Conservation (phyloP, 2,797 vertebrate genomes). For the Cetoscarus ocellatus region DNA sequence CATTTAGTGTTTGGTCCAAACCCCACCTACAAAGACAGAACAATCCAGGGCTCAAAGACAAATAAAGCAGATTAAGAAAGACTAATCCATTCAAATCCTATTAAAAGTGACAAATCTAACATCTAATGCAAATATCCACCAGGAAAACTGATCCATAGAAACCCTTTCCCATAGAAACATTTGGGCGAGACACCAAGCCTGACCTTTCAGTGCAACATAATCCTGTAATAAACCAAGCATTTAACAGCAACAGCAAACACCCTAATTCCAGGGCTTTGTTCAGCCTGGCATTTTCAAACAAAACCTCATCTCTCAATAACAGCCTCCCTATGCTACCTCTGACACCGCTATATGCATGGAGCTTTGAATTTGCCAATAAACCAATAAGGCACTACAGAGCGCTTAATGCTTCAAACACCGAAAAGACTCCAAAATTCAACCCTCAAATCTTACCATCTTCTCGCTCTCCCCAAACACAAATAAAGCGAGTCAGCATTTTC, state of each 20-base stretch:
- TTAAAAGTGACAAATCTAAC: constrained; percentile 6
- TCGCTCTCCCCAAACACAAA: constrained; percentile 15
- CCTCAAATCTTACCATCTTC: neutral
- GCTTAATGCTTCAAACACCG: constrained; percentile 10
- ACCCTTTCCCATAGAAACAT: neutral
- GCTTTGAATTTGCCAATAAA: constrained; percentile 19
- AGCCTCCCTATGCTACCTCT: constrained; percentile 4
- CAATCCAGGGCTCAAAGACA: neutral
- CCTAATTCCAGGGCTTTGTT: constrained; percentile 13
- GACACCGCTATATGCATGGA: constrained; percentile 4
- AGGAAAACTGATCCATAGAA: neutral
- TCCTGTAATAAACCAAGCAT: neutral
- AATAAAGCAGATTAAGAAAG: neutral
- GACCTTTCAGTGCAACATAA: constrained; percentile 3
- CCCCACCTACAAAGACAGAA: neutral
- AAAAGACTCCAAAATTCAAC: constrained; percentile 25
- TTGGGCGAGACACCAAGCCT: neutral
- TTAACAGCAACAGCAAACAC: neutral
- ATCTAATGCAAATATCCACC: neutral
- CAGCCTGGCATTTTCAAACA: constrained; percentile 32
- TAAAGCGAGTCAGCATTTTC: constrained; percentile 15
- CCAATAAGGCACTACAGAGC: constrained; percentile 10
- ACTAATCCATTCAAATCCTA: neutral
- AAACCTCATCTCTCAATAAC: constrained; percentile 8
- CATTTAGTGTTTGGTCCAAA: neutral